A percentile compares a stretch with the other conserved stretches of the same genome.
Evolutionary conservation across 1,140 invertebrate species (phyloP).

Genomic region (Sitobion miscanthi): DNA sequence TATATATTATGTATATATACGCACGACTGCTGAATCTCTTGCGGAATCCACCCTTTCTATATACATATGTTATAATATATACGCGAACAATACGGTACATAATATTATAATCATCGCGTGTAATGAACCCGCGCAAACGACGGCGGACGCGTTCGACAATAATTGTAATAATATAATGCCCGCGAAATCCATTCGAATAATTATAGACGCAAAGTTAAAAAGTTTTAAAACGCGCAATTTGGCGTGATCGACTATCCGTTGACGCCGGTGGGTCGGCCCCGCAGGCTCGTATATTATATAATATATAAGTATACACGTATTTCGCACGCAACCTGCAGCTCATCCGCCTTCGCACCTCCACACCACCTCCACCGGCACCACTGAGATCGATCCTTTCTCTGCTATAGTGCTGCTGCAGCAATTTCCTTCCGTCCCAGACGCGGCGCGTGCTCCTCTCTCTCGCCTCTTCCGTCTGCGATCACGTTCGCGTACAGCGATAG

Average conservation of each 20-base stretch:
- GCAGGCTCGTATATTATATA: neutral
- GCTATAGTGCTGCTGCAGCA: neutral
- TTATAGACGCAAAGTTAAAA: neutral
- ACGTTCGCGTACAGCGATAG: neutral
- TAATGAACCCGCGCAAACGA: neutral
- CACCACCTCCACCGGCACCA: neutral
- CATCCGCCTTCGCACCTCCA: neutral
- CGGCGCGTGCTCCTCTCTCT: neutral
- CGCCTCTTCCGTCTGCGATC: neutral
- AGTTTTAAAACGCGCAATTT: neutral
- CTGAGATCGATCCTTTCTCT: neutral
- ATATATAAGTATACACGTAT: neutral
- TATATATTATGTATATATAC: neutral
- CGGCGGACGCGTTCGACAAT: neutral
- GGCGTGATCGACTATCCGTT: neutral
- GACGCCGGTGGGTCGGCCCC: neutral
- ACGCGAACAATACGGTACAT: neutral
- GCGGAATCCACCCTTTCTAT: neutral
- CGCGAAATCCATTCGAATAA: neutral
- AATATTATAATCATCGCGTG: neutral
- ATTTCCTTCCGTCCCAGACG: neutral
- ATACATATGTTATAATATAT: neutral
- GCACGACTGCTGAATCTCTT: neutral
- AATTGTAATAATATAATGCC: neutral
- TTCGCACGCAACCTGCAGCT: neutral